Base-by-base conservation (phyloP, 2,113 vertebrate genomes). In the Siphamia tubifer region DNA sequence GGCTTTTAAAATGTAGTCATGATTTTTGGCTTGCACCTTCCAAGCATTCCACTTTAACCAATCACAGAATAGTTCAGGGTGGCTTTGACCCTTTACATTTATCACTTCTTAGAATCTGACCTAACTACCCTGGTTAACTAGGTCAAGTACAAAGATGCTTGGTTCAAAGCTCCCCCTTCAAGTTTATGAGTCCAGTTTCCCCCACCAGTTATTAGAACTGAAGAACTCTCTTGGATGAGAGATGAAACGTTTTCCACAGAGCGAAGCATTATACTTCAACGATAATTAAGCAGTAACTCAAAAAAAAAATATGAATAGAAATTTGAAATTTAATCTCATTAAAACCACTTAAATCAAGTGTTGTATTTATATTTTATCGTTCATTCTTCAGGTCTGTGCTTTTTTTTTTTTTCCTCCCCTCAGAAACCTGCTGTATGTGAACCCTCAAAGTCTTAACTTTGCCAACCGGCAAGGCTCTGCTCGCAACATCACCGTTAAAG, bases 381-480 rank as follows among this genome's bases (percentile, higher is more conserved):
- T 5, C 30, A 15, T 48, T 6, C 17, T 34, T 45, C 27, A 6
- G 51, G 12, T 62, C 2, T 78, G 0, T 68, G 12, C 40, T 11
- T 28, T 61, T 42, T 64, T 85, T n/a, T n/a, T n/a, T 28, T 61
- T 42, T 64, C 85, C n/a, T n/a, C n/a, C n/a, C n/a, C n/a, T 76
- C 86, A 99, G 98, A 91, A 99, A 99, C 84, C 91, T 99, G 73
- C 94, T 99, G 13, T 99, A 96, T 27, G 94, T 99, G 44, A 96
- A 99, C 74, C 95, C 97, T 35, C 98, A 99, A 86, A 98, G 96
- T 90, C 95, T 99, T 74, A 99, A 99, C 89, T 99, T 99, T 2
- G 97, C 98, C 64, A 99, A 98, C 84, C 96, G 98, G 1, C 98
- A 99, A 85, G 98, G 98, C 27, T 99, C 98, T 31, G 97, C 98